Conservation (phyloP, 2,113 vertebrate genomes). For the Microcebus murinus region DNA sequence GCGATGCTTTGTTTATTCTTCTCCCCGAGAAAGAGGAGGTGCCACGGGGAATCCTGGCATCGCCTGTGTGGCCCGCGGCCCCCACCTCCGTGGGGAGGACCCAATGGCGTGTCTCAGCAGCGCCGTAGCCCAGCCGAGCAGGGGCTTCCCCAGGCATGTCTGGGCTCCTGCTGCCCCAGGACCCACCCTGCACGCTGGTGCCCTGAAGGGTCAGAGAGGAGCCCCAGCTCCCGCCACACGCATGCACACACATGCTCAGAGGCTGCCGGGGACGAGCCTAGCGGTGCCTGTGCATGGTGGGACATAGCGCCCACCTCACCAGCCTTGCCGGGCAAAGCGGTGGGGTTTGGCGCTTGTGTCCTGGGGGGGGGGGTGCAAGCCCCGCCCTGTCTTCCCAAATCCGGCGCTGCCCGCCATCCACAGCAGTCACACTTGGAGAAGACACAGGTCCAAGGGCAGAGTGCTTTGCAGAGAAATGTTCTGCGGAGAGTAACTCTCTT, state of each 20-base stretch:
- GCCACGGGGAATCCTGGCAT: fast-evolving
- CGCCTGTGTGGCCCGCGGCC: neutral
- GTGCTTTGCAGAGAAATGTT: neutral
- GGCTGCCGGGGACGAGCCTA: fast-evolving
- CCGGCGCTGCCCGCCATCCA: fast-evolving
- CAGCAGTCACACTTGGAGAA: fast-evolving
- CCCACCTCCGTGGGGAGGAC: fast-evolving
- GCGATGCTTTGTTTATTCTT: fast-evolving
- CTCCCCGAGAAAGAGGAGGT: neutral
- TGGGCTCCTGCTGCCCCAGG: fast-evolving
- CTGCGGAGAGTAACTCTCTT: neutral
- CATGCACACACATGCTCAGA: fast-evolving
- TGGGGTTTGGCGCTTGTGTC: no score
- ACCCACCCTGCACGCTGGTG: neutral
- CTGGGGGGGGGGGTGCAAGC: fast-evolving
- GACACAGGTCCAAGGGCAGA: fast-evolving
- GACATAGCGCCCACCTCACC: fast-evolving
- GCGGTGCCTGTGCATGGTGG: fast-evolving
- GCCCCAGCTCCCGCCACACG: fast-evolving
- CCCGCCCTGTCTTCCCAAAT: fast-evolving
- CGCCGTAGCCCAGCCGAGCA: no score
- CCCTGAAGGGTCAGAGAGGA: fast-evolving
- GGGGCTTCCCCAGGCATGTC: fast-evolving
- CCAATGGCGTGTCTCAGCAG: no score
- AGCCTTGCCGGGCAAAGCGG: fast-evolving